A percentile compares a stretch with the other conserved stretches of the same genome.
These are phyloP conservation scores for Auanema freiburgensis DNA, from an alignment of 2,888 invertebrate species.

Conservation along the genomic window DNA sequence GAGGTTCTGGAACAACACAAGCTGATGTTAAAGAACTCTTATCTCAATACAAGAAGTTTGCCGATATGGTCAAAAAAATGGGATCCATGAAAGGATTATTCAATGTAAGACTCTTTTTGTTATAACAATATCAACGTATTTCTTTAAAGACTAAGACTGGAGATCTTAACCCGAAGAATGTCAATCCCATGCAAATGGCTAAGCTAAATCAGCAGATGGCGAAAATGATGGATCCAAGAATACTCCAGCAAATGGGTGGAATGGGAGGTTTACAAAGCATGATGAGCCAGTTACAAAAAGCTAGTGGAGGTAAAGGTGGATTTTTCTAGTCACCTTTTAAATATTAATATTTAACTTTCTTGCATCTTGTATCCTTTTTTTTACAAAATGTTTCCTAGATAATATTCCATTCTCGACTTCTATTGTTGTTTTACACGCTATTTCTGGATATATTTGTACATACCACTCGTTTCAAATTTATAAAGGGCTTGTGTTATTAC, in stretches of 20 bases:
- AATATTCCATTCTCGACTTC: no score
- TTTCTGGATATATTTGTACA: no score
- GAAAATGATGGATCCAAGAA: constrained; percentile 91
- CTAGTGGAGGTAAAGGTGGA: constrained; percentile 36
- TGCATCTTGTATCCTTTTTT: no score
- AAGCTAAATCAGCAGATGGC: constrained; percentile 80
- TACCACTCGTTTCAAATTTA: no score
- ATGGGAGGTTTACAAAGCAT: constrained; percentile 81
- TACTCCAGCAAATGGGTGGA: constrained; percentile 86
- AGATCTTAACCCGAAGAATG: constrained; percentile 92
- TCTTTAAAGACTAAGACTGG: constrained; percentile 73
- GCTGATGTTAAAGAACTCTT: constrained; percentile 85
- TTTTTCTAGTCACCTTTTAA: constrained; percentile 9
- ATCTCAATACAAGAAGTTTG: constrained; percentile 97
- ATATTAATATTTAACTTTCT: no score
- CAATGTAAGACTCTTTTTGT: constrained; percentile 69
- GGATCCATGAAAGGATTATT: constrained; percentile 98
- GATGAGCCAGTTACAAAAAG: constrained; percentile 85
- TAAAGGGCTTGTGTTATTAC: no score
- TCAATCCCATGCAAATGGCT: constrained; percentile 96
- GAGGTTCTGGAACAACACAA: constrained; percentile 71
- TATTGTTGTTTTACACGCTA: no score
- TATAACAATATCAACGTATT: neutral
- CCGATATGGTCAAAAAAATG: constrained; percentile 99
- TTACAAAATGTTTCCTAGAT: no score